These are phyloP conservation scores for Drosophila rhopaloa DNA, from an alignment of 1,140 invertebrate genomes.

Conservation along the genomic window DNA sequence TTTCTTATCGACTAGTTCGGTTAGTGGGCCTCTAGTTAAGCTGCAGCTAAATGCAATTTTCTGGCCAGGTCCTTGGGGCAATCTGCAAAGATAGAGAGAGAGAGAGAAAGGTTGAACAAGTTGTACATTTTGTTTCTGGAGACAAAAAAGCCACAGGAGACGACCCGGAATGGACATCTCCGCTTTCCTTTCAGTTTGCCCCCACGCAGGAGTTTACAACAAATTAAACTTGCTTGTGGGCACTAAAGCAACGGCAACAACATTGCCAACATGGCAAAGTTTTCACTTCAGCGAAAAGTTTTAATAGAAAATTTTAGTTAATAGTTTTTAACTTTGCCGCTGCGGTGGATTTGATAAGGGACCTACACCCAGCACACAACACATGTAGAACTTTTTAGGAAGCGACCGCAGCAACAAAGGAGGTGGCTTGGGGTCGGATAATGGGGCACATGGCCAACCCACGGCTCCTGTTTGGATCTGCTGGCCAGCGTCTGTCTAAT, in stretches of 20 bases:
- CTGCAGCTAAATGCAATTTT: conserved; percentile 40
- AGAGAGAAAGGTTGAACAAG: conserved; percentile 37
- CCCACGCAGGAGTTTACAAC: conserved; percentile 75
- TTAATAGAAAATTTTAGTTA: conserved; percentile 82
- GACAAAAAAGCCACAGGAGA: conserved; percentile 47
- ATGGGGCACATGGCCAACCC: conserved; percentile 27
- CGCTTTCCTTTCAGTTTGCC: conserved; percentile 52
- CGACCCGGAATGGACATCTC: conserved; percentile 37
- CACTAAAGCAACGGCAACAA: conserved; percentile 53
- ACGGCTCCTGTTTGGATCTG: conserved; percentile 5
- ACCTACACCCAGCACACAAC: conserved; percentile 49
- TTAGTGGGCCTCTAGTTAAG: conserved; percentile 69
- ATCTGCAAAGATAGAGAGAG: conserved; percentile 58
- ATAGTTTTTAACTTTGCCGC: conserved; percentile 74
- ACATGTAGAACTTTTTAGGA: conserved; percentile 67
- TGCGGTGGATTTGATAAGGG: conserved; percentile 80
- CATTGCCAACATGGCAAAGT: conserved; percentile 52
- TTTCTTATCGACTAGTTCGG: conserved; percentile 59
- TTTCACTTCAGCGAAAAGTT: conserved; percentile 61
- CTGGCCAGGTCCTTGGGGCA: conserved; percentile 15
- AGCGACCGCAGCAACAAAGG: conserved; percentile 44
- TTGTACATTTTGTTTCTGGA: conserved; percentile 59
- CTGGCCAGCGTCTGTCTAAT: conserved; percentile 57
- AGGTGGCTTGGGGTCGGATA: conserved; percentile 10
- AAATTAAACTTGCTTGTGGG: conserved; percentile 80